Evolutionary conservation across 2,888 invertebrate genomes (phyloP).

Genomic region (Himalopsyche japonica): DNA sequence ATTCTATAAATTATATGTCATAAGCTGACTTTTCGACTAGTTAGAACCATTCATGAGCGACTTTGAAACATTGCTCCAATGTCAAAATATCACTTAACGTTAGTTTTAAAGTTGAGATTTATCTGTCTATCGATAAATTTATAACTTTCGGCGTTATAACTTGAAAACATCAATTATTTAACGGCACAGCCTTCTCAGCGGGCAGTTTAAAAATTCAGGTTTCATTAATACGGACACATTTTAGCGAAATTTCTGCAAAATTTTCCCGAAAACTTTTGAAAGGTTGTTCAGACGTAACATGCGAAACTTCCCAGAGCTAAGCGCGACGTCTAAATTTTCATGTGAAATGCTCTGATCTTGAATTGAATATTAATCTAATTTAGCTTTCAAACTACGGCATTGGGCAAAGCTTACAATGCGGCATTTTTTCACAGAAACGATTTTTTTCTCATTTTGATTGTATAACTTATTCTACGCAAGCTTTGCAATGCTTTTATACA

Average conservation of each 20-base stretch:
- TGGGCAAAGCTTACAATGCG: neutral
- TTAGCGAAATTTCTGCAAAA: neutral
- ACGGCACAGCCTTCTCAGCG: neutral
- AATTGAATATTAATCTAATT: neutral
- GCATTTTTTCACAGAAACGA: too few species aligned
- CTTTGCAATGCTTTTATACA: too few species aligned
- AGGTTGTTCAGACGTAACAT: neutral
- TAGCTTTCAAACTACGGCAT: neutral
- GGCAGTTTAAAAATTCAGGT: neutral
- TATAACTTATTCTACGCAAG: too few species aligned
- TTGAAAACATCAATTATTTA: neutral
- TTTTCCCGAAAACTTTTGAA: neutral
- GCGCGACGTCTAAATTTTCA: neutral
- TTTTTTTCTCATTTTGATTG: too few species aligned
- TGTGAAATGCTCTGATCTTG: neutral
- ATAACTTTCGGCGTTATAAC: neutral
- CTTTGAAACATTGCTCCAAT: neutral
- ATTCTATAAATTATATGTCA: neutral
- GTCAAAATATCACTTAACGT: neutral
- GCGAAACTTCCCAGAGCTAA: neutral
- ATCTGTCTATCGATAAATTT: neutral
- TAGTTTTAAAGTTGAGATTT: neutral
- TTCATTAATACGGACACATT: neutral
- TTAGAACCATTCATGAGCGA: neutral
- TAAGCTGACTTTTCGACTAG: neutral